These are phyloP conservation scores for Rhyacichthys aspro DNA, from an alignment of 2,797 vertebrate species.

Conservation along the genomic window DNA sequence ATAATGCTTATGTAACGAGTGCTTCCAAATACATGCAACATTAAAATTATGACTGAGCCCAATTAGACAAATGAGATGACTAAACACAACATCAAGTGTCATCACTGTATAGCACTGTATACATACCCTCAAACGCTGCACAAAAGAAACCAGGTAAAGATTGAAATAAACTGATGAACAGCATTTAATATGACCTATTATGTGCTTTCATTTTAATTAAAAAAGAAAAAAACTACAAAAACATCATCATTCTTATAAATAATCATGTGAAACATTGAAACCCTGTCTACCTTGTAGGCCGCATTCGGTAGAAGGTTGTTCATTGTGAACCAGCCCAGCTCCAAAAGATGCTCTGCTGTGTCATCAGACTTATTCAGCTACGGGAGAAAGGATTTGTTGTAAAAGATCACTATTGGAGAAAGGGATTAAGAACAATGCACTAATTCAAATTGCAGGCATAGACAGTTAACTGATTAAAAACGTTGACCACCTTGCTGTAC, in stretches of 20 bases:
- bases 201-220: neutral
- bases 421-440: neutral
- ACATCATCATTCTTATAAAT: neutral
- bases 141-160: conserved; percentile 72
- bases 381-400: neutral
- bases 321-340: conserved; percentile 98
- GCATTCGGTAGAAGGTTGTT: conserved; percentile 97
- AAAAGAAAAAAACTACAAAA: neutral
- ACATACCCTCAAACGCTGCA: conserved; percentile 86
- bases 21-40: conserved; percentile 58
- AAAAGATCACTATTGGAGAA: neutral
- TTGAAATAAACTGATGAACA: conserved; percentile 27
- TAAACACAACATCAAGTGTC: conserved; percentile 43
- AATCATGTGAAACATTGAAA: neutral
- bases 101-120: conserved; percentile 48
- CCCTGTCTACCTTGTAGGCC: conserved; percentile 87
- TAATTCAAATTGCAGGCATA: neutral
- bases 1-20: conserved; percentile 5
- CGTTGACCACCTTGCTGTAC: conserved; percentile 91
- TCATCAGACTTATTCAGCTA: conserved; percentile 98
- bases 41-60: conserved; percentile 21
- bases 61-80: conserved; percentile 50
- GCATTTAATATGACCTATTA: neutral
- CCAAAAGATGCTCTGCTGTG: conserved; percentile 96
- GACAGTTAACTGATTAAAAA: neutral